Percentiles rank a stretch among this genome's conserved stretches.
Evolutionary conservation across 2,888 invertebrate genomes (phyloP).

Genomic region (Auanema sp.): DNA sequence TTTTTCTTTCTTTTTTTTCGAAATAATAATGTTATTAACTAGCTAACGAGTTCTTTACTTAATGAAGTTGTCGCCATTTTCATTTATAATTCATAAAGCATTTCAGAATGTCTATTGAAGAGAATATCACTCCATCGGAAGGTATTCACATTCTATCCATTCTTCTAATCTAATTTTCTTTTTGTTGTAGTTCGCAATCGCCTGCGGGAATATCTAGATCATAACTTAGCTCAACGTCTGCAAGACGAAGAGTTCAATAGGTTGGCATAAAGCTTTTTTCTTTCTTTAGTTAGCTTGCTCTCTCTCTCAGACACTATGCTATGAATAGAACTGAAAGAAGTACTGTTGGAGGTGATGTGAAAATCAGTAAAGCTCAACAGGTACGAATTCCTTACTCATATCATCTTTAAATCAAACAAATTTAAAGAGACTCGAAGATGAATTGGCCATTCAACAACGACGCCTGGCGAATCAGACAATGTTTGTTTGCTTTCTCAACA

Average conservation of each 20-base stretch:
- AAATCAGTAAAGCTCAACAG: conserved; percentile 12
- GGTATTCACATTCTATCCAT: conserved; percentile 3
- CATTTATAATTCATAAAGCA: neutral
- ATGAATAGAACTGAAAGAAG: conserved; percentile 16
- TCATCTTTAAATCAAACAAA: too few relatives aligned
- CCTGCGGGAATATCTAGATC: conserved; percentile 16
- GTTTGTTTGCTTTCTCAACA: conserved; percentile 7
- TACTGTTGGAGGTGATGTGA: conserved; percentile 13
- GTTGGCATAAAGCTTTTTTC: conserved; percentile 1
- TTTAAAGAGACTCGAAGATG: conserved; percentile 11
- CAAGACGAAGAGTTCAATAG: conserved; percentile 20
- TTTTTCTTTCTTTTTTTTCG: conserved; percentile 6
- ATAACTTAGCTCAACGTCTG: conserved; percentile 15
- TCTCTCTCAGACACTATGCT: conserved; percentile 16
- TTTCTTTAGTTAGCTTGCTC: neutral
- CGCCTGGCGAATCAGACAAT: conserved; percentile 9
- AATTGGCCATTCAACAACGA: conserved; percentile 11
- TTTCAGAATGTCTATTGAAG: conserved; percentile 10
- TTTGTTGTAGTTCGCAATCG: conserved; percentile 15
- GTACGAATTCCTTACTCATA: neutral
- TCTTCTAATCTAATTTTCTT: neutral
- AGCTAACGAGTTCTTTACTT: too few relatives aligned
- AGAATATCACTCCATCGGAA: conserved; percentile 14
- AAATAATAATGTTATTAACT: too few relatives aligned
- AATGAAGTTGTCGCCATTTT: neutral